A percentile compares a stretch with the other conserved stretches of the same genome.
phyloP scores from a whole-genome alignment of 2,888 invertebrate genomes.

The Marronus borbonicus region DNA sequence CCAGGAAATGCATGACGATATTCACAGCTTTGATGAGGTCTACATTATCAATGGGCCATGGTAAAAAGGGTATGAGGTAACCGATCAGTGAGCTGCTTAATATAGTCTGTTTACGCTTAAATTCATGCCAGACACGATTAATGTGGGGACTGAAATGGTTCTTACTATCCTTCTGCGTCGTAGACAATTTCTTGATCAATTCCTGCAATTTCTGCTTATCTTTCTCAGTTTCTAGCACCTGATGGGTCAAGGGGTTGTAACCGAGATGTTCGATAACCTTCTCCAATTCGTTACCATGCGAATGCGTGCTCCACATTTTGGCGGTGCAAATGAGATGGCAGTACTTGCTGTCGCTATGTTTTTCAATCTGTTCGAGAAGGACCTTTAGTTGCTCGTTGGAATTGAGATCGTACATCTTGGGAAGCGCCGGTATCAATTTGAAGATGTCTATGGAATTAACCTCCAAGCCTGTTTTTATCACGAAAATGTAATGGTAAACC shows the following conservation, averaged over 20 bases:
- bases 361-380: background rate
- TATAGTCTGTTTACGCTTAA: too few relatives aligned
- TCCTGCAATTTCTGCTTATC: too few relatives aligned
- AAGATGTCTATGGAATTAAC: conserved; percentile 41
- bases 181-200: too few relatives aligned
- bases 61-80: too few relatives aligned
- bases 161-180: too few relatives aligned
- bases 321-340: conserved; percentile 3
- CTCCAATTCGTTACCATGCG: background rate
- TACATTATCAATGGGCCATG: too few relatives aligned
- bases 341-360: background rate
- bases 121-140: too few relatives aligned
- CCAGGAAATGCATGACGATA: background rate
- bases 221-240: too few relatives aligned
- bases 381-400: background rate
- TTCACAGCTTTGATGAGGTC: background rate
- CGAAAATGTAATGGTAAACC: conserved; percentile 4
- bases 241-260: background rate
- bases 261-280: background rate
- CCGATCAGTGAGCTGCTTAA: too few relatives aligned
- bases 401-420: background rate
- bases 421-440: conserved; percentile 28
- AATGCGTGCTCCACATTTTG: background rate
- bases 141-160: too few relatives aligned
- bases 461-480: conserved; percentile 18